Percentiles rank a stretch among this genome's conserved stretches.
phyloP scores from a whole-genome alignment of 2,888 invertebrate species.

The Microplitis manilae region DNA sequence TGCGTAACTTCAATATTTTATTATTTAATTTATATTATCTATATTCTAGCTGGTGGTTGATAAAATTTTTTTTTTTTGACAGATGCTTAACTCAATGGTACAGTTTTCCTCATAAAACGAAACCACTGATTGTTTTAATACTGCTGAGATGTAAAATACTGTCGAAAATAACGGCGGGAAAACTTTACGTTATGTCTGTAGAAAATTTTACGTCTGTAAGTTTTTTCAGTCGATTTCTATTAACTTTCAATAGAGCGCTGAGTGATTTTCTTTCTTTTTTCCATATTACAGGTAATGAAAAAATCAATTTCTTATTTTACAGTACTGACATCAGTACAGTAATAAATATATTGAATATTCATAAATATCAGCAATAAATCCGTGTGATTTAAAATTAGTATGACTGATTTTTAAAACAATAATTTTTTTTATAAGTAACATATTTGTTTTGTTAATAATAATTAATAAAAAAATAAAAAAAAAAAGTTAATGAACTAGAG shows the following conservation, averaged over 20 bases:
- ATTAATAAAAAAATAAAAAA: too few species aligned
- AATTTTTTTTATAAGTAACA: too few species aligned
- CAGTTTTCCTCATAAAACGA: conserved; percentile 9
- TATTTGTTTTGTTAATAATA: too few species aligned
- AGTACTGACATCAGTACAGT: conserved; percentile 24
- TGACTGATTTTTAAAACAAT: too few species aligned
- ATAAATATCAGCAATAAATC: too few species aligned
- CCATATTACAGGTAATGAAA: neutral
- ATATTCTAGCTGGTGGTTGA: neutral
- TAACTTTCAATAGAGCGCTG: too few species aligned
- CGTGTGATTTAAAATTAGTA: too few species aligned
- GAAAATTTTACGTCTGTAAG: conserved; percentile 26
- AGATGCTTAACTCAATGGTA: conserved; percentile 35
- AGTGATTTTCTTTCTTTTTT: too few species aligned
- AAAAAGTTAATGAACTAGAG: too few species aligned
- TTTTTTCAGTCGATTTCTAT: too few species aligned
- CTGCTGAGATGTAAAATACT: conserved; percentile 21
- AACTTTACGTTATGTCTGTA: conserved; percentile 22
- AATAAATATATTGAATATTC: neutral
- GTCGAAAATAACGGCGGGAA: conserved; percentile 24
- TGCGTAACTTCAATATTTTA: neutral
- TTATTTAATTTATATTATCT: neutral
- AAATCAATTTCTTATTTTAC: conserved; percentile 31
- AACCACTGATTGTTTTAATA: conserved; percentile 18
- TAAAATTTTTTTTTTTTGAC: neutral